Conservation (phyloP, 2,797 vertebrate genomes). For the Takifugu ocellatus region DNA sequence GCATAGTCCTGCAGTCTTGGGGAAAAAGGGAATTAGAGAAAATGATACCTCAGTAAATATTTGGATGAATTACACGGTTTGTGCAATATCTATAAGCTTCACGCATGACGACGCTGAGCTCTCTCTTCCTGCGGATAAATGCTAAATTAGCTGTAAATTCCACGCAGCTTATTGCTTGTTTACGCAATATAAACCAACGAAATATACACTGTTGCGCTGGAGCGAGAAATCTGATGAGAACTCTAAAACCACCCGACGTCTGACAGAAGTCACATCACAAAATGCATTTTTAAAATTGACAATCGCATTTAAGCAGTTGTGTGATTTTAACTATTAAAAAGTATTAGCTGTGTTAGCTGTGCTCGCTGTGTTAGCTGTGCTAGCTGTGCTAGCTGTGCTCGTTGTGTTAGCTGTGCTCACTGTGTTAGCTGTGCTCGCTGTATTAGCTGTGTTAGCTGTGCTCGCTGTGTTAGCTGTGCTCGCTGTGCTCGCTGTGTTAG, state of each 20-base stretch:
- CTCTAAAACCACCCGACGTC: neutral
- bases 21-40: constrained; percentile 5
- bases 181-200: constrained; percentile 32
- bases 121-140: constrained; percentile 29
- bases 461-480: no score
- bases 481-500: no score
- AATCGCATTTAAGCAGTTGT: constrained; percentile 10
- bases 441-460: no score
- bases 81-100: constrained; percentile 25
- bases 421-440: no score
- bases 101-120: constrained; percentile 16
- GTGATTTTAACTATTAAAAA: neutral
- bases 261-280: constrained; percentile 22
- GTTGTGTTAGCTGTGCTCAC: no score
- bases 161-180: constrained; percentile 26
- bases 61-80: constrained; percentile 6
- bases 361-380: no score
- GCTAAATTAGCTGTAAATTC: constrained; percentile 21
- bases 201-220: constrained; percentile 12
- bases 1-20: neutral
- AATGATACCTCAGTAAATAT: constrained; percentile 3
- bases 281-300: constrained; percentile 22
- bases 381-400: no score
- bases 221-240: constrained; percentile 17
- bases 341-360: no score